Evolutionary conservation across 2,888 invertebrate species (phyloP).

Genomic region (Caenorhabditis japonica): DNA sequence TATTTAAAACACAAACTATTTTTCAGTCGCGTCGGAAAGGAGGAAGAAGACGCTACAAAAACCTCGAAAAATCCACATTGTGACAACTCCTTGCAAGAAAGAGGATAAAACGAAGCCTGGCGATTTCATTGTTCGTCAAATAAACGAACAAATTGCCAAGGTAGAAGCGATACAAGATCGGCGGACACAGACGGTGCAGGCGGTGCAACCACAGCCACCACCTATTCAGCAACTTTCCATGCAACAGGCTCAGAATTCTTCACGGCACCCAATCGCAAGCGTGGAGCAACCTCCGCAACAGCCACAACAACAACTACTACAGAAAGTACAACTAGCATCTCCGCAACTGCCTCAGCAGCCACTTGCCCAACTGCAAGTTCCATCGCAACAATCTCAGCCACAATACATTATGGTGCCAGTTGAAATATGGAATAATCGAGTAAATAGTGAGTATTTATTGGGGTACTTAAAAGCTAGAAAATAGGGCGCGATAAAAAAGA

Average conservation of each 20-base stretch:
- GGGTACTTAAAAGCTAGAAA: too few relatives aligned
- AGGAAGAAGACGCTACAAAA: slow-evolving; percentile 2
- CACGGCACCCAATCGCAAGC: too few relatives aligned
- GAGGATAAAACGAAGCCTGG: slow-evolving; percentile 9
- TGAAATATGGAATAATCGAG: background rate
- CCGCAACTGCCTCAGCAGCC: slow-evolving; percentile 1
- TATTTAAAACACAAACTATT: too few relatives aligned
- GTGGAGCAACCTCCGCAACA: too few relatives aligned
- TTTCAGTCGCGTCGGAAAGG: slow-evolving; percentile 22
- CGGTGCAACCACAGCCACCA: too few relatives aligned
- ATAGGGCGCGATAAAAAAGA: too few relatives aligned
- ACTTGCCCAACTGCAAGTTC: background rate
- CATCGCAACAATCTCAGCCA: slow-evolving; percentile 8
- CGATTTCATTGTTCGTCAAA: slow-evolving; percentile 19
- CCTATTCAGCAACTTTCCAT: too few relatives aligned
- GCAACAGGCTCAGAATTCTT: too few relatives aligned
- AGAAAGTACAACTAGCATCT: too few relatives aligned
- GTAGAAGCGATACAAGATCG: too few relatives aligned
- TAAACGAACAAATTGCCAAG: slow-evolving; percentile 19
- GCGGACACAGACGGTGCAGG: too few relatives aligned
- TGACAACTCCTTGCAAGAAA: slow-evolving; percentile 33
- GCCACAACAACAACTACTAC: too few relatives aligned
- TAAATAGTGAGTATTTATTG: background rate
- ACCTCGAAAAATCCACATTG: slow-evolving; percentile 24
- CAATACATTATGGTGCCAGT: slow-evolving; percentile 28